Evolutionary conservation across 2,888 invertebrate genomes (phyloP).

Genomic region (Drosophila paranaensis): DNA sequence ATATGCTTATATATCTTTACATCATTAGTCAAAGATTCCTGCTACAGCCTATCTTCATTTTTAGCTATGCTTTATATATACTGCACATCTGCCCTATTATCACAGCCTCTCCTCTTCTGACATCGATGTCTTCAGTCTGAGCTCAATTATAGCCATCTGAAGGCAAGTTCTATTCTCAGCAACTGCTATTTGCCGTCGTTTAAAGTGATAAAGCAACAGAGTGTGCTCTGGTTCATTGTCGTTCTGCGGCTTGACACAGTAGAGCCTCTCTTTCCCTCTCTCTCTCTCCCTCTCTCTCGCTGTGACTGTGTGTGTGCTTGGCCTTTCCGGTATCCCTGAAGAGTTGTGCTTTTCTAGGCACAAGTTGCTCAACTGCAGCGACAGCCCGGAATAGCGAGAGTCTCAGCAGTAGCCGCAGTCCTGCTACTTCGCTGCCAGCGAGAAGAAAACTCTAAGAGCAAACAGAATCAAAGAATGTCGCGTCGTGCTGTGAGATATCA

Average conservation of each 20-base stretch:
- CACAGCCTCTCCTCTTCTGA: too few relatives aligned
- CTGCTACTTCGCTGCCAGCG: constrained; percentile 24
- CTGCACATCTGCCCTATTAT: too few relatives aligned
- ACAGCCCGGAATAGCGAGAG: constrained; percentile 38
- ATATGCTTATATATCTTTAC: too few relatives aligned
- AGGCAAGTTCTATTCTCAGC: background rate
- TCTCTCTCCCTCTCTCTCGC: too few relatives aligned
- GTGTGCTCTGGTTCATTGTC: constrained; percentile 27
- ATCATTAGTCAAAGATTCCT: too few relatives aligned
- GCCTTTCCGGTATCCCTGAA: constrained; percentile 29
- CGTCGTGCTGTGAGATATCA: constrained; percentile 61
- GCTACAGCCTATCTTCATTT: background rate
- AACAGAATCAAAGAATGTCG: constrained; percentile 64
- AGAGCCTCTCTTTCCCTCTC: background rate
- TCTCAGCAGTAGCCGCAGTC: constrained; percentile 14
- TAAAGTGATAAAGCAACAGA: constrained; percentile 61
- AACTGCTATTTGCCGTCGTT: constrained; percentile 45
- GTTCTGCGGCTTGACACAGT: constrained; percentile 2
- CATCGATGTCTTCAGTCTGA: background rate
- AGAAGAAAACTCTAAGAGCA: constrained; percentile 47
- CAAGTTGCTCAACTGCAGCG: constrained; percentile 62
- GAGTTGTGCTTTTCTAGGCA: constrained; percentile 73
- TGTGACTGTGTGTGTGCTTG: constrained; percentile 1
- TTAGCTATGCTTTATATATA: too few relatives aligned
- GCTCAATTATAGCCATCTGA: constrained; percentile 36